These are phyloP conservation scores for Rhyacophila brunnea DNA, from an alignment of 1,140 invertebrate species.

Conservation along the genomic window DNA sequence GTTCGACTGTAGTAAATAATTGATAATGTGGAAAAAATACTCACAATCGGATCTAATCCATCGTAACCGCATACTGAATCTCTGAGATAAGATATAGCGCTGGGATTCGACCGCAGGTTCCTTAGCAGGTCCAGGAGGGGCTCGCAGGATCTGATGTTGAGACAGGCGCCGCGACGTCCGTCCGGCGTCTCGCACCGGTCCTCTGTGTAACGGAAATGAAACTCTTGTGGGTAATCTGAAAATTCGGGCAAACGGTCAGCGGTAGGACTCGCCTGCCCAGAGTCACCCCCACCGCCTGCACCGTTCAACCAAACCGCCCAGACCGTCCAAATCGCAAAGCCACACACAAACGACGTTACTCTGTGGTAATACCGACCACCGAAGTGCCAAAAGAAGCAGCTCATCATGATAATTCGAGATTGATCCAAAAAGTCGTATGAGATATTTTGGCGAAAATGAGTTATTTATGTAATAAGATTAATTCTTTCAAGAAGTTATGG, in stretches of 20 bases:
- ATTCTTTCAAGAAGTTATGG: too few relatives aligned
- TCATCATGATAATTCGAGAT: too few relatives aligned
- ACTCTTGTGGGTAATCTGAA: constrained; percentile 11
- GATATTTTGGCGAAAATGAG: too few relatives aligned
- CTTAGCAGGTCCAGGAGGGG: constrained; percentile 20
- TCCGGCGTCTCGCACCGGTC: constrained; percentile 26
- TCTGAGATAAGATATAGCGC: constrained; percentile 15
- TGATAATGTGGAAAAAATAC: background rate
- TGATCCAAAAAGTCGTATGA: too few relatives aligned
- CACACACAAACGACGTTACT: too few relatives aligned
- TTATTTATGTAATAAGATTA: too few relatives aligned
- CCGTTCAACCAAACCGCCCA: background rate
- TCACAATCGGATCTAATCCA: constrained; percentile 27
- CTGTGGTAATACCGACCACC: too few relatives aligned
- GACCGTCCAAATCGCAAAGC: background rate
- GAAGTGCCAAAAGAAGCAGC: too few relatives aligned
- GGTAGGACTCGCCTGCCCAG: too few relatives aligned
- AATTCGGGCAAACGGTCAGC: background rate
- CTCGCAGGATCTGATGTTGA: constrained; percentile 26
- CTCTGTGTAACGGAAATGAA: constrained; percentile 25
- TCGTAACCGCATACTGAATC: constrained; percentile 30
- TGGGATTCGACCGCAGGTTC: constrained; percentile 15
- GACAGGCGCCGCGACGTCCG: constrained; percentile 17
- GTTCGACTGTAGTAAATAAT: too few relatives aligned
- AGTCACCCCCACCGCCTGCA: background rate